Conservation (phyloP, 2,888 invertebrate genomes). For the Drosophila putrida region DNA sequence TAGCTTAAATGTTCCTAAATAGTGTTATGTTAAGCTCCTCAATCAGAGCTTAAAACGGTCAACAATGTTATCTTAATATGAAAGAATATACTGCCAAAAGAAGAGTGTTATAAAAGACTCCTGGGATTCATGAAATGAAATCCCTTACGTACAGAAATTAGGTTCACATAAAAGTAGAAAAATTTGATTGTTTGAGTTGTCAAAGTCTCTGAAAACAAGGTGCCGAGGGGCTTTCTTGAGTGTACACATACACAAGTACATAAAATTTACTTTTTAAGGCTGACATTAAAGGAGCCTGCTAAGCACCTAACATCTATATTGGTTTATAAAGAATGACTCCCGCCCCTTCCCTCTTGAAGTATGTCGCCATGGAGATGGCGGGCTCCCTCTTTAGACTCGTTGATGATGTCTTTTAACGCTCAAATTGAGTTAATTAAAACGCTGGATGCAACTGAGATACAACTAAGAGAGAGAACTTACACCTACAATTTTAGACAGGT, state of each 20-base stretch:
- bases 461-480: slow-evolving; percentile 13
- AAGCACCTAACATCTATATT: slow-evolving; percentile 13
- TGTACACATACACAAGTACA: slow-evolving; percentile 9
- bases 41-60: no score
- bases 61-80: no score
- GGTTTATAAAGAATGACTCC: slow-evolving; percentile 19
- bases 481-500: slow-evolving; percentile 56
- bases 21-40: neutral
- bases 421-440: slow-evolving; percentile 80
- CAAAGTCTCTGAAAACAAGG: neutral
- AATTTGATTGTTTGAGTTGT: slow-evolving; percentile 7
- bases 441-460: slow-evolving; percentile 41
- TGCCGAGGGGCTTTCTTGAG: neutral
- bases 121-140: neutral
- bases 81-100: no score
- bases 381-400: slow-evolving; percentile 31
- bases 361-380: slow-evolving; percentile 27
- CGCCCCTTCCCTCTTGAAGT: neutral
- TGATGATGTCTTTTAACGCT: slow-evolving; percentile 79
- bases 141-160: neutral
- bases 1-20: no score
- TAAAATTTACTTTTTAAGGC: slow-evolving; percentile 9
- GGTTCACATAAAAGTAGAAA: neutral
- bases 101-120: no score
- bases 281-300: slow-evolving; percentile 11